phyloP scores from a whole-genome alignment of 2,113 vertebrate genomes.

The Chlorodrepanis virens region DNA sequence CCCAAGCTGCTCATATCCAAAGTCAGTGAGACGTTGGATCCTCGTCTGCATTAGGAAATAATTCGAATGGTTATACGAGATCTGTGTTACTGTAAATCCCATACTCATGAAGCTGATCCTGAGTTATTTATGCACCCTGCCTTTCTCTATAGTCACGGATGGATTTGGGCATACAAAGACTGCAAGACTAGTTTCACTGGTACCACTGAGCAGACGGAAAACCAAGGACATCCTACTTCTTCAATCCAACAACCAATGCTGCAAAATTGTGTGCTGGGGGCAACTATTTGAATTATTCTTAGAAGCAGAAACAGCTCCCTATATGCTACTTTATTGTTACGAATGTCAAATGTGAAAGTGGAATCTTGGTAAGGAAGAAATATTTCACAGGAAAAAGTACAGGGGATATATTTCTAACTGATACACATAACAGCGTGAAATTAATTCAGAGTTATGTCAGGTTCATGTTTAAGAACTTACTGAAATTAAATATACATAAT shows the following conservation, averaged over 20 bases:
- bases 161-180: background rate
- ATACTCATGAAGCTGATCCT: background rate
- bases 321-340: background rate
- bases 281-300: background rate
- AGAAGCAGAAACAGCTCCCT: background rate
- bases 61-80: background rate
- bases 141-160: background rate
- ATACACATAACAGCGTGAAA: background rate
- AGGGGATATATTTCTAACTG: background rate
- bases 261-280: background rate
- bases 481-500: background rate
- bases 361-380: background rate
- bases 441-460: background rate
- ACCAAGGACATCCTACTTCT: background rate
- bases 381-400: background rate
- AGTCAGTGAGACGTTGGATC: constrained; percentile 94
- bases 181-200: background rate
- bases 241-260: background rate
- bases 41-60: constrained; percentile 77
- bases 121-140: background rate
- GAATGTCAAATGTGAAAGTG: background rate
- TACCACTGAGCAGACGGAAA: background rate
- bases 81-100: background rate
- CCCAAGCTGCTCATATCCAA: constrained; percentile 92
- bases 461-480: background rate